Percentiles rank a stretch among this genome's conserved stretches.
Evolutionary conservation across 1,140 invertebrate species (phyloP).

Genomic region (Meteorus sp.): DNA sequence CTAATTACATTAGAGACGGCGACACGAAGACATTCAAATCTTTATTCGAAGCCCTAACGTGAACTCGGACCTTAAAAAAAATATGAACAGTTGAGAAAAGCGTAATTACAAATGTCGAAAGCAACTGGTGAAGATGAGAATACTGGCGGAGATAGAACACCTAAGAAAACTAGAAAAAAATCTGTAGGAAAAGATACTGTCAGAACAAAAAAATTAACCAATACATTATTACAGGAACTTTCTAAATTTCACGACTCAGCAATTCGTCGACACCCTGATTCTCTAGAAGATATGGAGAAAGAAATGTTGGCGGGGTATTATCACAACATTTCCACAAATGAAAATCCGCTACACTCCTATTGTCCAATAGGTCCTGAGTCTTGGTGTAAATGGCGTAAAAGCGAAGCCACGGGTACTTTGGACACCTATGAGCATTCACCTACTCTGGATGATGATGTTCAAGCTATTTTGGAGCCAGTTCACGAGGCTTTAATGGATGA

Average conservation of each 20-base stretch:
- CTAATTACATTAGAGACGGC: constrained; percentile 29
- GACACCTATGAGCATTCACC: constrained; percentile 8
- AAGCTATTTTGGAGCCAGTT: constrained; percentile 8
- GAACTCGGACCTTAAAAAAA: not conserved
- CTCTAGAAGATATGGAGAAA: constrained; percentile 24
- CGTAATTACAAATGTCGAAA: too few relatives aligned
- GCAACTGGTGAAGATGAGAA: too few relatives aligned
- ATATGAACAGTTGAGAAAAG: too few relatives aligned
- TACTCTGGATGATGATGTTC: constrained; percentile 1
- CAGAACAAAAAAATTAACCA: constrained; percentile 12
- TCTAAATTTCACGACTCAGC: constrained; percentile 29
- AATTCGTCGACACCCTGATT: constrained; percentile 26
- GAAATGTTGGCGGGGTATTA: constrained; percentile 24
- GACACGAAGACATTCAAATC: constrained; percentile 23
- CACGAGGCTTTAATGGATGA: constrained; percentile 8
- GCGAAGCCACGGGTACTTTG: constrained; percentile 10
- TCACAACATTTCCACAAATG: constrained; percentile 28
- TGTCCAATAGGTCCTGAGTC: constrained; percentile 22
- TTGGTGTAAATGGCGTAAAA: constrained; percentile 26
- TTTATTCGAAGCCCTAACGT: constrained; percentile 7
- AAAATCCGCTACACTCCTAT: constrained; percentile 22
- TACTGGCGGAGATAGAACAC: too few relatives aligned
- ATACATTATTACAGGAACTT: constrained; percentile 16
- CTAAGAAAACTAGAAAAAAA: too few relatives aligned
- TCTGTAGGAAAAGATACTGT: too few relatives aligned